Base-by-base conservation (phyloP, 2,888 invertebrate species). In the Odiellus spinosus region DNA sequence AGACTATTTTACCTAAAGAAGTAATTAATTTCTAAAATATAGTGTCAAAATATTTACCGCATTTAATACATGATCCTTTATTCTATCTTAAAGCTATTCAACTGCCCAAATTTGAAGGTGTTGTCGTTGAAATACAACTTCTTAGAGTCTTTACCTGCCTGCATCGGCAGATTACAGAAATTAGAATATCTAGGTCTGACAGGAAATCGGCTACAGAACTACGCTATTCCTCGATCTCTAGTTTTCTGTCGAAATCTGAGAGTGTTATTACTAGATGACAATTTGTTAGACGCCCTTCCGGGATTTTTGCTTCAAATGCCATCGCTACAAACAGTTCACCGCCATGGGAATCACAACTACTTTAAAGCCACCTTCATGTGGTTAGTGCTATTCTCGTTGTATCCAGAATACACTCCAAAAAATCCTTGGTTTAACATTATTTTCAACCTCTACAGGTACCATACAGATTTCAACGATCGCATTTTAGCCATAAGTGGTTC, bases 341-440 rank as follows among this genome's bases (percentile, higher is more conserved):
- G 70, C 26, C 68, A 69, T 59, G 69, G 69, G 36, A 70, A 69
- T 58, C 67, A 69, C 56, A 69, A 69, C 55, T 69, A 69, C 54
- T 69, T 69, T 56, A 68, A 68, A 54, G 65, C 68, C 8, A 68
- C 68, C 2, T 69, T 69, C 52, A 67, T 69, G 66, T 69, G 69
- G 69, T 26, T 26, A 26, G 26, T 26, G 8, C 26, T 8, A 26
- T 26, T 26, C 4, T 8, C 4, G 26, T 26, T 6, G 26, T 26
- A 6, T 26, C 26, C 26, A 26, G 26, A 26, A 26, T 26, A 26
- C 26, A 26, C 26, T 6, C 8, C 8, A 8, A 26, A 26, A 26
- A 26, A 26, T 26, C 5, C 8, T 8, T 26, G 5, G 8, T 26
- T 8, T 26, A 4, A 26, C 26, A 26, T 26, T 26, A 6, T 26